A percentile compares a stretch with the other conserved stretches of the same genome.
Conservation (phyloP, 2,888 invertebrate genomes). For the Chouioia cunea region DNA sequence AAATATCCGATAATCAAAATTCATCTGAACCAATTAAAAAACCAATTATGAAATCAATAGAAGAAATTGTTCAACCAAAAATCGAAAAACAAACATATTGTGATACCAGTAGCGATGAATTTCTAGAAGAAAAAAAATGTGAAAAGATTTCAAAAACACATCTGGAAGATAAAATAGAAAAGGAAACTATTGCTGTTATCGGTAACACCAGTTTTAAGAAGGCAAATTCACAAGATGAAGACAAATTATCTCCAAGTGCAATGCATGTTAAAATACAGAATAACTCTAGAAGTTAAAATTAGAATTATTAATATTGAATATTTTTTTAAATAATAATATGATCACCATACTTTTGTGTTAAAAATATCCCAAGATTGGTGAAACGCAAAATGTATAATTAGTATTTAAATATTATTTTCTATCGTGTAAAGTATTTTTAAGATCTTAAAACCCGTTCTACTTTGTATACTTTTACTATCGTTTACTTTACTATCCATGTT, state of each 20-base stretch:
- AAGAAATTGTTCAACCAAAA: not conserved
- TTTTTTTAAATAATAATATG: not conserved
- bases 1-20: not conserved
- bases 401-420: slow-evolving; percentile 5
- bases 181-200: not conserved
- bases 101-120: slow-evolving; percentile 30
- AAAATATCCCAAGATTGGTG: too few relatives aligned
- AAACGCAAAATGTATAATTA: too few relatives aligned
- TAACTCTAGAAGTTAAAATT: not conserved
- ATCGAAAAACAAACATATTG: slow-evolving; percentile 12
- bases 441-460: too few relatives aligned
- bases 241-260: not conserved
- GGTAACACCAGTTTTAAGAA: not conserved
- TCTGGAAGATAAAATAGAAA: slow-evolving; percentile 22
- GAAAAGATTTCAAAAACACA: slow-evolving; percentile 35
- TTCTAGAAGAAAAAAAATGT: slow-evolving; percentile 35
- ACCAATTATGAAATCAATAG: not conserved
- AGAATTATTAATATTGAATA: slow-evolving; percentile 4
- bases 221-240: slow-evolving; percentile 3
- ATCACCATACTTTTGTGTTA: too few relatives aligned
- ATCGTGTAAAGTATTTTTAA: too few relatives aligned
- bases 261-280: slow-evolving; percentile 3
- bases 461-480: too few relatives aligned
- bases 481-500: too few relatives aligned
- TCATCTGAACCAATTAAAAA: not conserved